Conservation (phyloP, 2,888 invertebrate genomes). For the Dermolepida albohirtum region DNA sequence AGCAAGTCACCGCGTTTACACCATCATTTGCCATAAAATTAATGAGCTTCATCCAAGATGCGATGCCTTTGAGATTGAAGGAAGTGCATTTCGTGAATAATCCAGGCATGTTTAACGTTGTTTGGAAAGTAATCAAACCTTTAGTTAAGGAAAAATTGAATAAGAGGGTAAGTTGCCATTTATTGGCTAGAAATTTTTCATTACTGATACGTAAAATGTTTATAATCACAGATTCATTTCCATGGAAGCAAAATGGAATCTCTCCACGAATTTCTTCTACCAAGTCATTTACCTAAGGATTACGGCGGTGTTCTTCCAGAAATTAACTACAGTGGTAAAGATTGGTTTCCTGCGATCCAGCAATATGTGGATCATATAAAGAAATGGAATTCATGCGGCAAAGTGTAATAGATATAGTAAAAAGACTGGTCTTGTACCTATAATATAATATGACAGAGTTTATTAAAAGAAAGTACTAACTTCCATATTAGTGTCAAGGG, state of each 20-base stretch:
- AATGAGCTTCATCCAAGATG: constrained; percentile 86
- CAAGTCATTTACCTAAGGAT: constrained; percentile 78
- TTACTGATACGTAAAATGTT: background rate
- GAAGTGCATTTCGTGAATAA: constrained; percentile 89
- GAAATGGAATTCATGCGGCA: constrained; percentile 77
- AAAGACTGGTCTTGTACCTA: background rate
- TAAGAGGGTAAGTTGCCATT: constrained; percentile 72
- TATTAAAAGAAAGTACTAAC: background rate
- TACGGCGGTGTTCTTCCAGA: constrained; percentile 81
- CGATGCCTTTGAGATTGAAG: constrained; percentile 86
- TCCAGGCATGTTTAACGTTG: constrained; percentile 85
- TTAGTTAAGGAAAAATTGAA: constrained; percentile 83
- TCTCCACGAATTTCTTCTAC: constrained; percentile 78
- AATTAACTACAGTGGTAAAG: constrained; percentile 80
- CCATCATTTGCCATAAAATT: constrained; percentile 82
- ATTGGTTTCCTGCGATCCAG: constrained; percentile 81
- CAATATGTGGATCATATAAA: constrained; percentile 74
- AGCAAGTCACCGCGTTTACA: constrained; percentile 75
- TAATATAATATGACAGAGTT: background rate
- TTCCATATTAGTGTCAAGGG: too few relatives aligned
- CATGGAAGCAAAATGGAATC: constrained; percentile 86
- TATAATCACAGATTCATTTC: constrained; percentile 77
- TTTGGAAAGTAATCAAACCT: constrained; percentile 88
- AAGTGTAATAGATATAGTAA: constrained; percentile 10
- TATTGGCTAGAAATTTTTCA: too few relatives aligned